Base-by-base conservation (phyloP, 2,888 invertebrate species). In the Rotaria sp. region DNA sequence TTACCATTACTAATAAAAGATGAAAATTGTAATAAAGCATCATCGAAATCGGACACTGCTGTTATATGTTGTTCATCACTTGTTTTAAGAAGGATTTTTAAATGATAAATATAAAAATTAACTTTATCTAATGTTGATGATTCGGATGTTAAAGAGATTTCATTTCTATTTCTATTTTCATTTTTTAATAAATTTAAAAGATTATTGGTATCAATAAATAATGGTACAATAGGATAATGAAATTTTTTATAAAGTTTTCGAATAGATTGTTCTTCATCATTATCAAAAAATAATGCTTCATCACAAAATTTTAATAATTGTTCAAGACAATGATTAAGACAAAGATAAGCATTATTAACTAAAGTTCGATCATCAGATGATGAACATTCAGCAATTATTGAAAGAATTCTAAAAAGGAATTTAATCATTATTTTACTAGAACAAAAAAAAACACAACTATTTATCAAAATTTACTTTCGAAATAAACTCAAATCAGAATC, bases 401-500 rank as follows among this genome's bases (percentile, higher is more conserved):
- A 80, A n/a, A 80, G 13, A n/a, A 80, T 80, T 80, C 80, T 80
- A 80, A n/a, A 45, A 8, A 45, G 13, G 15, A 67, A 30, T 67
- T 7, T 30, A 67, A 67, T 5, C 7, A n/a, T 15, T 30, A 67
- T n/a, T 13, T 8, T 8, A 50, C 50, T 50, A 50, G 50, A 50
- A 10, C 15, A 18, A 3, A 50, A 45, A 45, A 45, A 45, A 50
- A 3, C 3, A 50, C 7, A 18, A 18, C 4, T 50, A 13, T 50
- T 50, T 50, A 50, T 13, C 50, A 15, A 50, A 18, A 3, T 13
- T 45, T 80, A 80, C 80, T 80, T 80, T 80, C 80, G 80, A 80
- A 80, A 80, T n/a, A 80, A 26, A 80, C 80, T 80, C 45, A 80
- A 80, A 80, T 80, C 80, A 0, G 80, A 80, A 80, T 80, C 80